Conservation (phyloP, 2,113 vertebrate genomes). For the Amphiprion percula region DNA sequence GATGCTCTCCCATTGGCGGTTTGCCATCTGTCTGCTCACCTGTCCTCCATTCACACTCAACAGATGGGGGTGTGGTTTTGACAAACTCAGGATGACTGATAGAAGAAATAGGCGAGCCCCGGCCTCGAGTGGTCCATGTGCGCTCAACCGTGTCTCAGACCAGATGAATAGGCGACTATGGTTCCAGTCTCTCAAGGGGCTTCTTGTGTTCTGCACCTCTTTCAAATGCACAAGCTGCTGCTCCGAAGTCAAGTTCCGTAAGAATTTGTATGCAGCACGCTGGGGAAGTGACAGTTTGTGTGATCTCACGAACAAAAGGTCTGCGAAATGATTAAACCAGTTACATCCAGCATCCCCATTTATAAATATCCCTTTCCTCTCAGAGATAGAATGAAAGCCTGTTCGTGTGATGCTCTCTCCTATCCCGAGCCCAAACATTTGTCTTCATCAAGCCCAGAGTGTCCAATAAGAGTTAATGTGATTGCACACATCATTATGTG, state of each 20-base stretch:
- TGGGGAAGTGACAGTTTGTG: constrained; percentile 12
- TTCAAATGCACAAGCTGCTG: constrained; percentile 31
- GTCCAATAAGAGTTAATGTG: constrained; percentile 83
- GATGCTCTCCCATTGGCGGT: constrained; percentile 68
- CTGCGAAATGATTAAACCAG: constrained; percentile 61
- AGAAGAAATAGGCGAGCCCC: constrained; percentile 35
- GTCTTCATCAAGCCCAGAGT: constrained; percentile 80
- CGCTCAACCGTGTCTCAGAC: constrained; percentile 41
- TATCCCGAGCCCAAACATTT: constrained; percentile 70
- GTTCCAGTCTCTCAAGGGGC: constrained; percentile 27
- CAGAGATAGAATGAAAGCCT: constrained; percentile 43
- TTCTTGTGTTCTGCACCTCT: constrained; percentile 14
- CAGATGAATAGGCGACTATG: constrained; percentile 51
- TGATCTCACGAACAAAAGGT: constrained; percentile 43
- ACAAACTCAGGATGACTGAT: constrained; percentile 42
- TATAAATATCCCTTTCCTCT: constrained; percentile 58
- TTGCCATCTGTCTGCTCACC: constrained; percentile 79
- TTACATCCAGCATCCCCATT: constrained; percentile 54
- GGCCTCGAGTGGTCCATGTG: constrained; percentile 35
- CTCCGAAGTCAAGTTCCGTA: constrained; percentile 19
- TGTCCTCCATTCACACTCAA: constrained; percentile 59
- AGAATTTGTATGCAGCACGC: constrained; percentile 15
- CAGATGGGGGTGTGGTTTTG: constrained; percentile 66
- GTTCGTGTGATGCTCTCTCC: constrained; percentile 51
- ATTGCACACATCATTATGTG: constrained; percentile 78